Evolutionary conservation across 2,797 vertebrate species (phyloP).

Genomic region (Tokudaia muenninki): DNA sequence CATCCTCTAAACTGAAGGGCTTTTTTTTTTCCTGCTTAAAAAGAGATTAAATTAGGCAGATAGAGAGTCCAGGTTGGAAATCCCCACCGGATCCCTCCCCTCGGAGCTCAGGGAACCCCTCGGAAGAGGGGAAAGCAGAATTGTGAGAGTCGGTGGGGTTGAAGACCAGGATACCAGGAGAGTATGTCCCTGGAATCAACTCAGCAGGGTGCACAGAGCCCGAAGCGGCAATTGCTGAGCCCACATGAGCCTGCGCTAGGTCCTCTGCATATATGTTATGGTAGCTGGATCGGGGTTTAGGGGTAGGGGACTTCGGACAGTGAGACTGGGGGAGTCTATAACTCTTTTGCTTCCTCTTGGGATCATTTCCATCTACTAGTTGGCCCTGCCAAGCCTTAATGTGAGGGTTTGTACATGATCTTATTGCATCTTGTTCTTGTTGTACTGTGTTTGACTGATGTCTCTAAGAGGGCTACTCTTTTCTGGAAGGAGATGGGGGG

Average conservation of each 20-base stretch:
- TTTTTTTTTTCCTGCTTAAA: neutral
- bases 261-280: neutral
- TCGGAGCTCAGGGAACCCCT: too few species aligned
- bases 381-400: neutral
- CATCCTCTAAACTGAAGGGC: neutral
- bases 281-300: neutral
- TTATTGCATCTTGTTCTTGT: neutral
- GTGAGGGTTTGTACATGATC: neutral
- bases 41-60: neutral
- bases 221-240: neutral
- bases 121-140: neutral
- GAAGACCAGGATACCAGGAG: neutral
- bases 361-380: neutral
- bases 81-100: rapidly evolving
- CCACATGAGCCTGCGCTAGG: too few species aligned
- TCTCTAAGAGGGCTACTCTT: neutral
- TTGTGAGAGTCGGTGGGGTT: neutral
- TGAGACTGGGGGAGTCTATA: neutral
- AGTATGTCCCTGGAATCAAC: neutral
- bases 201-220: neutral
- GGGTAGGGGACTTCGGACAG: neutral
- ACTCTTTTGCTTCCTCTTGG: neutral
- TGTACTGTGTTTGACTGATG: neutral
- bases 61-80: neutral
- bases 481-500: neutral